These are phyloP conservation scores for Gallinago jamesoni DNA, from an alignment of 2,113 vertebrate species.

Conservation along the genomic window DNA sequence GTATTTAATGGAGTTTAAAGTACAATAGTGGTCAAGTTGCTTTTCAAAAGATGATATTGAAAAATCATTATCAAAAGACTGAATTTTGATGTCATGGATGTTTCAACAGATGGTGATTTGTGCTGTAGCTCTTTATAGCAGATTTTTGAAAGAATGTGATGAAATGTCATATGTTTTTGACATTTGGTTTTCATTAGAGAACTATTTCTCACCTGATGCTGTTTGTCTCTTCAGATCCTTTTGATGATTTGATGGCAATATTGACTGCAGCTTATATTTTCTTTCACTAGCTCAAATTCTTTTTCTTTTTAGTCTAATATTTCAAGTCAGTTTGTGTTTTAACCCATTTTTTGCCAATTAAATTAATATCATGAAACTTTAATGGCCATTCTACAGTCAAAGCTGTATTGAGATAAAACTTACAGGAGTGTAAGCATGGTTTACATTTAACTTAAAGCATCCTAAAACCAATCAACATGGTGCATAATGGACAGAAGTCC, in stretches of 20 bases:
- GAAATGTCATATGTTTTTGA: slow-evolving; percentile 19
- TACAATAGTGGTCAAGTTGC: not conserved
- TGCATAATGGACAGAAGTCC: not conserved
- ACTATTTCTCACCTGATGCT: slow-evolving; percentile 22
- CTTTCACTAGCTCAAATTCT: not conserved
- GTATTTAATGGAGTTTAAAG: not conserved
- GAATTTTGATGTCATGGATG: not conserved
- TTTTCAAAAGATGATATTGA: not conserved
- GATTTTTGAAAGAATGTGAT: not conserved
- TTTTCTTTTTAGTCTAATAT: not conserved
- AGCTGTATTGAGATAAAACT: not conserved
- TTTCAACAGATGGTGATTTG: not conserved
- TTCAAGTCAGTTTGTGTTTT: not conserved
- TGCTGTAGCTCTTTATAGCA: not conserved
- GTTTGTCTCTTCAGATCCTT: not conserved
- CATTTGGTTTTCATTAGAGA: slow-evolving; percentile 21
- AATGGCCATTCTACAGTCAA: not conserved
- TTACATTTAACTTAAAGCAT: not conserved
- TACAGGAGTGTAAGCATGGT: fast-evolving
- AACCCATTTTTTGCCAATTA: not conserved
- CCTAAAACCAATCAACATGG: fast-evolving
- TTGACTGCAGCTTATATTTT: not conserved
- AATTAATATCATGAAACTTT: not conserved
- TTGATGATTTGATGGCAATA: not conserved
- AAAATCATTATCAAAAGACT: not conserved